phyloP scores from a whole-genome alignment of 1,140 invertebrate genomes.

The Amphibalanus amphitrite region DNA sequence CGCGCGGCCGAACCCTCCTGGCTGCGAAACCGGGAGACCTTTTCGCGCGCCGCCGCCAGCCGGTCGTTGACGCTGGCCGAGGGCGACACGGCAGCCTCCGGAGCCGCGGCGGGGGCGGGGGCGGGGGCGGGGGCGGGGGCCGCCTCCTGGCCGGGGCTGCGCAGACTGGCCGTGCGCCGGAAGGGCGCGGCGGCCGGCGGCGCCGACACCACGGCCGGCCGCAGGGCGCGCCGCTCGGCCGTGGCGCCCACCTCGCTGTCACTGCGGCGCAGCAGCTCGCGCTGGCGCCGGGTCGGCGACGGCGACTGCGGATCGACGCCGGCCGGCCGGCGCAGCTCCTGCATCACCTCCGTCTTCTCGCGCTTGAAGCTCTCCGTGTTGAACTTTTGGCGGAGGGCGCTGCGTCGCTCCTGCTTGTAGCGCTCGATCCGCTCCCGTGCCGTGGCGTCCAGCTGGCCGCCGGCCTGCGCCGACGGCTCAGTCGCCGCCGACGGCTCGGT shows the following conservation, averaged over 20 bases:
- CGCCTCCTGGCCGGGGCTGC: neutral
- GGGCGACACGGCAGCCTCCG: neutral
- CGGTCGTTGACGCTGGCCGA: neutral
- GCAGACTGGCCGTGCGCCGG: neutral
- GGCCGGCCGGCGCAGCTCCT: slow-evolving; percentile 15
- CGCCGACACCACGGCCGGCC: slow-evolving; percentile 21
- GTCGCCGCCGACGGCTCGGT: too few relatives aligned
- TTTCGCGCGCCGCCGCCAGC: neutral
- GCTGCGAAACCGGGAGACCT: neutral
- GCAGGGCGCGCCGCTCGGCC: slow-evolving; percentile 18
- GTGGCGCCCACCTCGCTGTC: neutral
- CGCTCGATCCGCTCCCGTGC: slow-evolving; percentile 49
- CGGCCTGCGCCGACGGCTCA: too few relatives aligned
- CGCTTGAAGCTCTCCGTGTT: slow-evolving; percentile 60
- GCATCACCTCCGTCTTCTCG: slow-evolving; percentile 30
- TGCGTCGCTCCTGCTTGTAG: slow-evolving; percentile 77
- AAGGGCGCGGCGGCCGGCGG: neutral
- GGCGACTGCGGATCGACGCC: slow-evolving; percentile 7
- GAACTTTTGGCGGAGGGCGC: slow-evolving; percentile 67
- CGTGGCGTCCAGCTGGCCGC: slow-evolving; percentile 9
- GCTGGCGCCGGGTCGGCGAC: slow-evolving; percentile 14
- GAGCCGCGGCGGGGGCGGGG: too few relatives aligned
- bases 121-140: too few relatives aligned
- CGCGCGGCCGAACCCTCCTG: neutral
- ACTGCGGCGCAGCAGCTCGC: slow-evolving; percentile 16